Conservation (phyloP, 2,888 invertebrate species). For the Eupelmus urozonus region DNA sequence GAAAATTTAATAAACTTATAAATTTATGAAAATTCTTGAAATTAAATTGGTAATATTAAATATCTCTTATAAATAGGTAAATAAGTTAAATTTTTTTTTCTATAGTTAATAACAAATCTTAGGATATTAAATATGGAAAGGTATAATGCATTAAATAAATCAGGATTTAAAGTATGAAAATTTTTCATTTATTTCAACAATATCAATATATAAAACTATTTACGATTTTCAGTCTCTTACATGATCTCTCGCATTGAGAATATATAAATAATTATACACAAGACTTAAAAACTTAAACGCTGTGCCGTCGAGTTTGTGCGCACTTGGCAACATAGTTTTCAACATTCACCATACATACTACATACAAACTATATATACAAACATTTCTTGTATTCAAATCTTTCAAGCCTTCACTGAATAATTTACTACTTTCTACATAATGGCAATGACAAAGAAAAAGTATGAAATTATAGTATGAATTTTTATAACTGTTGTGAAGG, state of each 20-base stretch:
- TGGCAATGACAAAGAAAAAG: too few species aligned
- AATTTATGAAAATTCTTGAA: too few species aligned
- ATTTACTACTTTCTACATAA: not conserved
- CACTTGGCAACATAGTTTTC: not conserved
- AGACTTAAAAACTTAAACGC: slow-evolving; percentile 27
- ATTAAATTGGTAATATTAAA: too few species aligned
- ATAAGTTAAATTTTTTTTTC: too few species aligned
- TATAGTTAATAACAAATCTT: too few species aligned
- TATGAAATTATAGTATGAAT: not conserved
- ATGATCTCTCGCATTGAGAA: slow-evolving; percentile 37
- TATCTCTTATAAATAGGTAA: too few species aligned
- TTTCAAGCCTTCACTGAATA: not conserved
- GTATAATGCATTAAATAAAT: slow-evolving; percentile 1
- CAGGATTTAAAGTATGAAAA: slow-evolving; percentile 30
- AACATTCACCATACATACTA: not conserved
- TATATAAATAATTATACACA: slow-evolving; percentile 43
- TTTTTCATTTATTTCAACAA: slow-evolving; percentile 43
- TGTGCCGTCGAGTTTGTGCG: slow-evolving; percentile 15
- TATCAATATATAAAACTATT: slow-evolving; percentile 46
- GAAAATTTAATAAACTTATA: not conserved
- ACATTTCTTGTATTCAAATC: not conserved
- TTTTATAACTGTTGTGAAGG: not conserved
- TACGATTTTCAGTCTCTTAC: slow-evolving; percentile 55
- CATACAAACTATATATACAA: not conserved
- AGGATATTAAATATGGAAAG: too few species aligned